Conservation (phyloP, 2,888 invertebrate species). For the Micropterix aruncella region DNA sequence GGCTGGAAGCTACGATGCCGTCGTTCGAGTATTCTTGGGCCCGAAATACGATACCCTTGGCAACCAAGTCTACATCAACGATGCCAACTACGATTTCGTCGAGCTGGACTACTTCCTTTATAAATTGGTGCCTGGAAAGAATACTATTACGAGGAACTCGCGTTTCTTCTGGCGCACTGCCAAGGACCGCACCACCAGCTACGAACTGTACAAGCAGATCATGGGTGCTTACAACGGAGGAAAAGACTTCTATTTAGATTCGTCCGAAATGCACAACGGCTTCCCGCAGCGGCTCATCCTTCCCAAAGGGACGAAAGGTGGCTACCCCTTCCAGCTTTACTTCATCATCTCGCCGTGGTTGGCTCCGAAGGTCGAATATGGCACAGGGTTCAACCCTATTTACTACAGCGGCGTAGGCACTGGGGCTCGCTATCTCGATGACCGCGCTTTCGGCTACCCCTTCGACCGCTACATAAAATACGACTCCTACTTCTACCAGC, state of each 20-base stretch:
- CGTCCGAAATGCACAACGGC: slow-evolving; percentile 37
- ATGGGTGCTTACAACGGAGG: slow-evolving; percentile 19
- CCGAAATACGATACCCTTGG: slow-evolving; percentile 51
- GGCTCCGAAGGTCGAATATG: slow-evolving; percentile 23
- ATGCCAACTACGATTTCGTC: slow-evolving; percentile 46
- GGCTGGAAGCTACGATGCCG: slow-evolving; percentile 39
- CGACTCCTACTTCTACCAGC: slow-evolving; percentile 30
- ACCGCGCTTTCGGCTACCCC: slow-evolving; percentile 41
- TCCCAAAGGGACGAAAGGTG: slow-evolving; percentile 55
- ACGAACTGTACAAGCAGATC: slow-evolving; percentile 42
- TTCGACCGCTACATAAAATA: slow-evolving; percentile 38
- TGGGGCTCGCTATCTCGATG: slow-evolving; percentile 24
- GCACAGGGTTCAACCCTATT: slow-evolving; percentile 15
- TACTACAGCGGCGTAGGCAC: neutral
- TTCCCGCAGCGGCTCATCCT: slow-evolving; percentile 55
- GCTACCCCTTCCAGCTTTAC: slow-evolving; percentile 50
- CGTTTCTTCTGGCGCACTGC: slow-evolving; percentile 45
- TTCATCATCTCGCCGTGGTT: slow-evolving; percentile 43
- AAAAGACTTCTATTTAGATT: slow-evolving; percentile 33
- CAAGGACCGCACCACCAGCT: slow-evolving; percentile 46
- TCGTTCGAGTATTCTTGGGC: slow-evolving; percentile 51
- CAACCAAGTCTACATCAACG: slow-evolving; percentile 32
- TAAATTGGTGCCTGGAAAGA: slow-evolving; percentile 45
- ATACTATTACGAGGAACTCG: slow-evolving; percentile 49
- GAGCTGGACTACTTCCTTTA: slow-evolving; percentile 45